Conservation (phyloP, 1,140 invertebrate genomes). For the Sipha flava region DNA sequence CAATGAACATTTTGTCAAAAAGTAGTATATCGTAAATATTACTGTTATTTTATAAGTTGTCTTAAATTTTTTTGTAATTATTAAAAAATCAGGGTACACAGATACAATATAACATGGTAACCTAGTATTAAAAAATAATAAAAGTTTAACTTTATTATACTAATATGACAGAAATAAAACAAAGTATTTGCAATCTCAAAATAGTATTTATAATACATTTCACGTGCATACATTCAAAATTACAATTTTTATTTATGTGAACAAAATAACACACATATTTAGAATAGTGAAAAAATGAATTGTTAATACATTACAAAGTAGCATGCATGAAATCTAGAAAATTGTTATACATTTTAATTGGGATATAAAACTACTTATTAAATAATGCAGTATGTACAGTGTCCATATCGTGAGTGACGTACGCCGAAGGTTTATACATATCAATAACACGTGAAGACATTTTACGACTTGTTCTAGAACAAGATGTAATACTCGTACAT, state of each 20-base stretch:
- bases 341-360: not conserved
- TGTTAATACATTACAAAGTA: not conserved
- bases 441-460: slow-evolving; percentile 13
- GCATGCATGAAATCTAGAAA: not conserved
- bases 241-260: not conserved
- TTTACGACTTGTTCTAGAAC: slow-evolving; percentile 6
- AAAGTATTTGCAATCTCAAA: not conserved
- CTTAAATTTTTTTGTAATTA: too few species aligned
- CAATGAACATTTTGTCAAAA: too few species aligned
- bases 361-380: not conserved
- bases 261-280: not conserved
- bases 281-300: not conserved
- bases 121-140: too few species aligned
- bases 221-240: not conserved
- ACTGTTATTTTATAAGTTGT: too few species aligned
- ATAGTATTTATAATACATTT: not conserved
- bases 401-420: slow-evolving; percentile 3
- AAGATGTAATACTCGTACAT: too few species aligned
- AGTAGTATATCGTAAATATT: too few species aligned
- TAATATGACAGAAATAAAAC: not conserved
- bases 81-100: too few species aligned
- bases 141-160: too few species aligned
- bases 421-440: slow-evolving; percentile 11
- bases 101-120: too few species aligned
- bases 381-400: slow-evolving; percentile 9